These are phyloP conservation scores for Turdus rufiventris DNA, from an alignment of 2,113 vertebrate species.

Conservation along the genomic window DNA sequence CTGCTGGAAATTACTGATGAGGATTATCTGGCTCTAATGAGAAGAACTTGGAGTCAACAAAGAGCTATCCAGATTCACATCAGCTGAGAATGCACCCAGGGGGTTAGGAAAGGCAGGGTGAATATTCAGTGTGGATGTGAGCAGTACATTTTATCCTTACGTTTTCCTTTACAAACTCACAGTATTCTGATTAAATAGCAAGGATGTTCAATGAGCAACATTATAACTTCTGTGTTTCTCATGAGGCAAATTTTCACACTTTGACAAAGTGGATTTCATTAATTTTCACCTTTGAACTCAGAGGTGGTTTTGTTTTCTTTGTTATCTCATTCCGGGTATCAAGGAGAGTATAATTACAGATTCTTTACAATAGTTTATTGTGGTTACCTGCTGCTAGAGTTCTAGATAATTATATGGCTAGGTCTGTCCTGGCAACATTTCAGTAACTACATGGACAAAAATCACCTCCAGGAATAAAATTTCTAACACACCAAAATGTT, in stretches of 20 bases:
- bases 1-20: background rate
- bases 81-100: background rate
- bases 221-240: background rate
- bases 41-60: background rate
- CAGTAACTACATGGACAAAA: background rate
- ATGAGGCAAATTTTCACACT: background rate
- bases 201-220: background rate
- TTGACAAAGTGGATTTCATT: background rate
- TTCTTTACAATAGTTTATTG: background rate
- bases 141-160: background rate
- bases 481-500: background rate
- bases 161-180: background rate
- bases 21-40: background rate
- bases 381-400: background rate
- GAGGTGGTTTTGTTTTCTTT: background rate
- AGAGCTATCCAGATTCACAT: background rate
- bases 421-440: background rate
- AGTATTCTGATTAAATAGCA: background rate
- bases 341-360: background rate
- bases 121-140: background rate
- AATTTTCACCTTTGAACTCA: background rate
- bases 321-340: background rate
- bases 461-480: background rate
- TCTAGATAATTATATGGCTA: background rate
- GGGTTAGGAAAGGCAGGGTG: background rate